phyloP scores from a whole-genome alignment of 2,797 vertebrate genomes.

The Acipenser transmontanus region DNA sequence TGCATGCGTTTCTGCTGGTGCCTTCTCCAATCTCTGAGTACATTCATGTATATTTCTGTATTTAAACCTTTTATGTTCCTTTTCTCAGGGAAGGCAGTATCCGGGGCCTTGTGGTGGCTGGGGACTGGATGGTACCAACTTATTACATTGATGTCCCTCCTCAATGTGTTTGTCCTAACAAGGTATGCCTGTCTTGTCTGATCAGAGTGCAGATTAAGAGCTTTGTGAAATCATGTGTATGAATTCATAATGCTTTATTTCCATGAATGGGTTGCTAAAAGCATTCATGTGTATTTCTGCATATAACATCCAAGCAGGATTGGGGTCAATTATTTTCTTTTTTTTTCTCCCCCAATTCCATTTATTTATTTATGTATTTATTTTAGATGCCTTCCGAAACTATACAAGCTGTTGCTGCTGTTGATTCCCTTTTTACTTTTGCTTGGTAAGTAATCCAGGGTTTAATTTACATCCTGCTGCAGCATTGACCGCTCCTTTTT shows the following conservation, averaged over 20 bases:
- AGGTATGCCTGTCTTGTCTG: slow-evolving; percentile 43
- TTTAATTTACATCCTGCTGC: not conserved
- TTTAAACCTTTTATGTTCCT: not conserved
- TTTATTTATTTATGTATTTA: slow-evolving; percentile 24
- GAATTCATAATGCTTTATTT: not conserved
- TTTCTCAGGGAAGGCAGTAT: slow-evolving; percentile 59
- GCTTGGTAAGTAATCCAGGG: slow-evolving; percentile 57
- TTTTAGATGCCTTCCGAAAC: slow-evolving; percentile 65
- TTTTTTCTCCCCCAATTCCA: not conserved
- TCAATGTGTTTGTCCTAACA: slow-evolving; percentile 67
- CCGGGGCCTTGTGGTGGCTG: slow-evolving; percentile 56
- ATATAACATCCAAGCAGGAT: not conserved
- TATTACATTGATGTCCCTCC: slow-evolving; percentile 68
- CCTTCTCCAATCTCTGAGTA: too few species aligned
- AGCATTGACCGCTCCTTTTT: too few species aligned
- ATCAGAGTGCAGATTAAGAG: not conserved
- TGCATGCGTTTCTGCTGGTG: not conserved
- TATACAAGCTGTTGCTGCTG: slow-evolving; percentile 59
- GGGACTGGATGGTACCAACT: slow-evolving; percentile 64
- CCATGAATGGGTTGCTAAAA: not conserved
- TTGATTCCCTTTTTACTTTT: slow-evolving; percentile 71
- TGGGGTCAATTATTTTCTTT: not conserved
- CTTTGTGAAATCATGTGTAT: too few species aligned
- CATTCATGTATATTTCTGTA: too few species aligned
- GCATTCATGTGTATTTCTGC: too few species aligned